phyloP scores from a whole-genome alignment of 2,888 invertebrate species.

The Mycalesis mineus region DNA sequence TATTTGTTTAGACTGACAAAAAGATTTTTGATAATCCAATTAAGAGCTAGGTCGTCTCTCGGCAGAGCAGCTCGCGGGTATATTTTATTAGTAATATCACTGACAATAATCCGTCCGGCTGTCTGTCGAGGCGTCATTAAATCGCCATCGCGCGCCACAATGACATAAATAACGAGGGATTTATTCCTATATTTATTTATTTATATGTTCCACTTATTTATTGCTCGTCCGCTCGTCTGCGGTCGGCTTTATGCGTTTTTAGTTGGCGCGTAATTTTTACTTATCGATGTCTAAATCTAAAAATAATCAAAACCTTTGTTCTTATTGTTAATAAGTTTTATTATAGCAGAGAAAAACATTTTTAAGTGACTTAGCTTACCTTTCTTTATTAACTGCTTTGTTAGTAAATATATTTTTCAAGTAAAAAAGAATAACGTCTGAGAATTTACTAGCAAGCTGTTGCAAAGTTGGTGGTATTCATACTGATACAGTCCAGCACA shows the following conservation, averaged over 20 bases:
- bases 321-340: too few relatives aligned
- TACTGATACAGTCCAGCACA: too few relatives aligned
- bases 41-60: background rate
- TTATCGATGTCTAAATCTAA: constrained; percentile 13
- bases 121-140: constrained; percentile 55
- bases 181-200: constrained; percentile 58
- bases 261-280: constrained; percentile 19
- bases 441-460: too few relatives aligned
- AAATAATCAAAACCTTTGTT: background rate
- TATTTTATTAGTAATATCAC: constrained; percentile 37
- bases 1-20: too few relatives aligned
- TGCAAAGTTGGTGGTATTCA: too few relatives aligned
- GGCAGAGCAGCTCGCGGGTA: background rate
- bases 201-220: constrained; percentile 46
- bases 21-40: background rate
- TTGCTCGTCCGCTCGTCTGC: constrained; percentile 33
- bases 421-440: too few relatives aligned
- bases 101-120: constrained; percentile 49
- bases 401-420: too few relatives aligned
- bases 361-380: too few relatives aligned
- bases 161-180: constrained; percentile 61
- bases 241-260: constrained; percentile 35
- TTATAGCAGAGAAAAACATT: too few relatives aligned
- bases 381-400: too few relatives aligned
- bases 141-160: constrained; percentile 49